Evolutionary conservation across 2,113 vertebrate species (phyloP).

Genomic region (Aegypius monachus): DNA sequence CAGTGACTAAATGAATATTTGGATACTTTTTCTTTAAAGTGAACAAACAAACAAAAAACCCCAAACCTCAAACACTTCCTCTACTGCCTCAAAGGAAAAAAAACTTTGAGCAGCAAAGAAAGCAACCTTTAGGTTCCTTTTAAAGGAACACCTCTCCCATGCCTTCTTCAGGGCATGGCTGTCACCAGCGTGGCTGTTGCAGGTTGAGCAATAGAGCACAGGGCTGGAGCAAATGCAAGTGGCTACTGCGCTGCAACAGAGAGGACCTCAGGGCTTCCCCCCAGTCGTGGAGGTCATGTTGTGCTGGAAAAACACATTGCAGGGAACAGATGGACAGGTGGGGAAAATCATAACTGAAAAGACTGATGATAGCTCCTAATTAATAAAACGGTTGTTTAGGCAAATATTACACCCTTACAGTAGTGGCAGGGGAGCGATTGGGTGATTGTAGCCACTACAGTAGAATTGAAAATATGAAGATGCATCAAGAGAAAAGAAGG

Average conservation of each 20-base stretch:
- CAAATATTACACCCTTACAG: not conserved
- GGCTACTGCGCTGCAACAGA: accelerated
- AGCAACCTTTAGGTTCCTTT: not conserved
- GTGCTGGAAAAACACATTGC: not conserved
- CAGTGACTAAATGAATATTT: not conserved
- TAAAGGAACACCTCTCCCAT: not conserved
- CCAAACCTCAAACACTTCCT: not conserved
- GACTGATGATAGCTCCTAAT: not conserved
- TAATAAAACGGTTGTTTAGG: not conserved
- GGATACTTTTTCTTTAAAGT: not conserved
- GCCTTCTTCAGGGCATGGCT: not conserved
- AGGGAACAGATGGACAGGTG: not conserved
- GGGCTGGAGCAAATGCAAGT: not conserved
- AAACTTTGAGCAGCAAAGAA: not conserved
- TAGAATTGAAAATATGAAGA: not conserved
- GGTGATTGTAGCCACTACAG: not conserved
- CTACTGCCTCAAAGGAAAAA: not conserved
- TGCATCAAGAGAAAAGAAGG: not conserved
- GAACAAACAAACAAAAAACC: not conserved
- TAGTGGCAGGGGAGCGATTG: not conserved
- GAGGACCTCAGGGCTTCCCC: not conserved
- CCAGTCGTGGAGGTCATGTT: not conserved
- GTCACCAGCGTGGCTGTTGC: not conserved
- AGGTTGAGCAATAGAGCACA: not conserved
- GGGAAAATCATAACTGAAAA: not conserved